These are phyloP conservation scores for Melolontha melolontha DNA, from an alignment of 2,888 invertebrate genomes.

Conservation along the genomic window DNA sequence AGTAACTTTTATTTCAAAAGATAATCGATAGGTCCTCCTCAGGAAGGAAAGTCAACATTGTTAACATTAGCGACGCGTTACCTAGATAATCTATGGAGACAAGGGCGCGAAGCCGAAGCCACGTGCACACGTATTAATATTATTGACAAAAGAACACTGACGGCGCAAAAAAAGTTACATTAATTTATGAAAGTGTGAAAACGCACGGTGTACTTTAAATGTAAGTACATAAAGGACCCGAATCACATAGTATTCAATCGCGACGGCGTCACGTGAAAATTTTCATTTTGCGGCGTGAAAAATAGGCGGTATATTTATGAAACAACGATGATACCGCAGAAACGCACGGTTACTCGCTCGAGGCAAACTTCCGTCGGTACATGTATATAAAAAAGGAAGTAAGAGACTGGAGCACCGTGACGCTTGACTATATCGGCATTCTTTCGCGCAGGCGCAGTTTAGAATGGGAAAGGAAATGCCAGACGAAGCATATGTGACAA, in stretches of 20 bases:
- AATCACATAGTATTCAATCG: no score
- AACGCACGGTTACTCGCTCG: slow-evolving; percentile 27
- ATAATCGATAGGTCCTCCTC: slow-evolving; percentile 18
- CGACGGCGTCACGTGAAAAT: slow-evolving; percentile 4
- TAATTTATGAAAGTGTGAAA: not conserved
- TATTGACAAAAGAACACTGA: slow-evolving; percentile 29
- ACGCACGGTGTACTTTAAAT: not conserved
- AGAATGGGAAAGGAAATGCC: slow-evolving; percentile 48
- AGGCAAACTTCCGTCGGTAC: slow-evolving; percentile 49
- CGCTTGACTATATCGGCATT: slow-evolving; percentile 52
- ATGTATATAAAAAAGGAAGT: slow-evolving; percentile 50
- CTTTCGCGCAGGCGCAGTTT: slow-evolving; percentile 51
- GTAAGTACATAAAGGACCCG: no score
- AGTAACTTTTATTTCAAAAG: slow-evolving; percentile 9
- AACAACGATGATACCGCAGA: slow-evolving; percentile 7
- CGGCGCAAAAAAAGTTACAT: not conserved
- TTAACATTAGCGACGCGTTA: slow-evolving; percentile 26
- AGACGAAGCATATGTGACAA: slow-evolving; percentile 49
- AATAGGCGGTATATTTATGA: slow-evolving; percentile 12
- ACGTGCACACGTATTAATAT: slow-evolving; percentile 34
- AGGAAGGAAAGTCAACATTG: slow-evolving; percentile 30
- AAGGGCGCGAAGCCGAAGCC: slow-evolving; percentile 28
- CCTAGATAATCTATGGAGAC: slow-evolving; percentile 14
- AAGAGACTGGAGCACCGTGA: slow-evolving; percentile 54
- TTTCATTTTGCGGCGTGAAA: slow-evolving; percentile 10